phyloP scores from a whole-genome alignment of 2,888 invertebrate genomes.

The Xiphydria camelus region DNA sequence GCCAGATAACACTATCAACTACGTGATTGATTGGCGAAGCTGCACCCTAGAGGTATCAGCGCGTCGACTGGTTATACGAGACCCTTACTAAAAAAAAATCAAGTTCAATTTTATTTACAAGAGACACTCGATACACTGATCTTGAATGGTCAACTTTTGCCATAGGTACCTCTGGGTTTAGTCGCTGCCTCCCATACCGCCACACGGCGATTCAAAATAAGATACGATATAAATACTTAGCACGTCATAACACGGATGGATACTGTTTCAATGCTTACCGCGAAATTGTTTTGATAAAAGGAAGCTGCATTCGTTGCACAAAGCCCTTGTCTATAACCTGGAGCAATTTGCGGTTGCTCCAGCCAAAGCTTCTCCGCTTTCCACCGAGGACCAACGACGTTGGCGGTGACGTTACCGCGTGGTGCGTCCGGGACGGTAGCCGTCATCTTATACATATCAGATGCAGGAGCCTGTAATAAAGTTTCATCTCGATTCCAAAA shows the following conservation, averaged over 20 bases:
- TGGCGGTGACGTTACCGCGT: slow-evolving; percentile 14
- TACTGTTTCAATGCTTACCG: slow-evolving; percentile 33
- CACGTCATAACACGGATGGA: too few species aligned
- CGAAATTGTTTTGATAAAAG: slow-evolving; percentile 36
- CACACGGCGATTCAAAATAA: too few species aligned
- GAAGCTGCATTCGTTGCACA: slow-evolving; percentile 30
- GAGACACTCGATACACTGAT: too few species aligned
- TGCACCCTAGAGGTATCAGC: too few species aligned
- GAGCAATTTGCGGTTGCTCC: slow-evolving; percentile 12
- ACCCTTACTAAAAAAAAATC: slow-evolving; percentile 3
- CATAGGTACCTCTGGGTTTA: too few species aligned
- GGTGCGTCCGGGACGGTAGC: slow-evolving; percentile 19
- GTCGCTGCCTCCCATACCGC: too few species aligned
- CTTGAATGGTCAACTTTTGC: too few species aligned
- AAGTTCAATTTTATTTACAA: slow-evolving; percentile 2
- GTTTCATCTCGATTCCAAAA: too few species aligned
- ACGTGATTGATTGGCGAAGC: too few species aligned
- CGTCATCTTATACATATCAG: slow-evolving; percentile 24
- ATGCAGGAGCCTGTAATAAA: slow-evolving; percentile 17
- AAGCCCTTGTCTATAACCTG: slow-evolving; percentile 22
- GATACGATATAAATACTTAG: too few species aligned
- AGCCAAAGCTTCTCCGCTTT: slow-evolving; percentile 30
- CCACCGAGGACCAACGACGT: slow-evolving; percentile 29
- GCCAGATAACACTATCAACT: too few species aligned
- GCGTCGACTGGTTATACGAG: too few species aligned